Evolutionary conservation across 2,113 vertebrate species (phyloP).

Genomic region (Eptesicus fuscus): DNA sequence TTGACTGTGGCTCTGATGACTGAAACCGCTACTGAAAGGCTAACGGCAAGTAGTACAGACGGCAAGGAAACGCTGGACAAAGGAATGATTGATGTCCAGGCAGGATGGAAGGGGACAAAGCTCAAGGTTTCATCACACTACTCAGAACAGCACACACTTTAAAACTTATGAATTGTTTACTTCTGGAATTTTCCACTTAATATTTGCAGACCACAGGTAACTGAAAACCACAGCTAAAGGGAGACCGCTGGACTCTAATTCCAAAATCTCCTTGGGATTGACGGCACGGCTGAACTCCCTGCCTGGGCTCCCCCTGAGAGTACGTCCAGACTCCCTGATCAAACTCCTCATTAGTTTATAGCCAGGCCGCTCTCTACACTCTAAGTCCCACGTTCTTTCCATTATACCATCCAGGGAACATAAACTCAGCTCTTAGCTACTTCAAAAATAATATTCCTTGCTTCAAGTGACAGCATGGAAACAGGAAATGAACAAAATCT

Average conservation of each 20-base stretch:
- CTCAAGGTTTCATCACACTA: neutral
- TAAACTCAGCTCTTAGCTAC: neutral
- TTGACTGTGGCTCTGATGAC: neutral
- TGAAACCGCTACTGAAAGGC: neutral
- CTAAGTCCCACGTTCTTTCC: neutral
- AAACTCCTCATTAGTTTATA: neutral
- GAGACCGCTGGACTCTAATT: neutral
- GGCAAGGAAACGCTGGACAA: neutral
- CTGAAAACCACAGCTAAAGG: neutral
- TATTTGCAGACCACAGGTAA: neutral
- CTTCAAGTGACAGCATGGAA: neutral
- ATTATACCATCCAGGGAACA: neutral
- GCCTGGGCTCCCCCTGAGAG: neutral
- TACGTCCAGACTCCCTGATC: neutral
- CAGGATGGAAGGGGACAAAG: neutral
- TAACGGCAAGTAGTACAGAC: accelerated
- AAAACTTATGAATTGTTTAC: neutral
- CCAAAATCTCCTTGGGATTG: neutral
- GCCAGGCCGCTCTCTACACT: neutral
- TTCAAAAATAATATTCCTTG: neutral
- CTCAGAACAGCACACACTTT: neutral
- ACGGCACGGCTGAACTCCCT: neutral
- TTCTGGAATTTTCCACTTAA: neutral
- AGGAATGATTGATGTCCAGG: neutral
- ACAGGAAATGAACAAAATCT: conserved; percentile 31